Evolutionary conservation across 2,888 invertebrate genomes (phyloP), one percentile per base, ranked within the genome.

Genomic region (Sthenelais limicola): DNA sequence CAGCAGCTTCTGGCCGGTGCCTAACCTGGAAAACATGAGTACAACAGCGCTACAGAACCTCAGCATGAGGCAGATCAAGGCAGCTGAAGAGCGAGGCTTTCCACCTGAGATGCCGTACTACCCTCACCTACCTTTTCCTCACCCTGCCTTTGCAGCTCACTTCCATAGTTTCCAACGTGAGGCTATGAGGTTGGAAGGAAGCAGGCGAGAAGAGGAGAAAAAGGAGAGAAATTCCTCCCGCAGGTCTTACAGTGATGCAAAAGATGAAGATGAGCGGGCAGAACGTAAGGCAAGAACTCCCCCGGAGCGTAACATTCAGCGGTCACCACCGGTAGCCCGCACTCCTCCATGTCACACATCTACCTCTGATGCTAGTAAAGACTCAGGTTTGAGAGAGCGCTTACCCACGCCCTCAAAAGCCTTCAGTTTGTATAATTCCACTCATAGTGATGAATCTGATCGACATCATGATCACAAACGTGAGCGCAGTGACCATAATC

Each of bases 1-100:
- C 5, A 35, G 56, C 3, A 24, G 62, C 24, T 62, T 62, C 62
- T 62, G 62, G 62, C 62, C 62, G 12, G 38, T 28, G 12, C 62
- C 62, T 7, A 62, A 62, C 62, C n/a, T 62, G 62, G 62, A 62
- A 15, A 62, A 62, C 24, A 62, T 62, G 62, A 62, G 62, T 62
- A 43, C 62, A 3, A 43, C 62, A 7, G 62, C 62, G 21, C 38
- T 62, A 26, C 62, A 43, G 3, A 43, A 62, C 35, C 38, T 62
- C 38, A 62, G 38, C 15, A 62, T 62, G 62, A 3, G 62, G 21
- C 62, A 62, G 24, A 62, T 62, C 38, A 62, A 62, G 62, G 35
- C 38, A 12, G 62, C 38, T 15, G 62, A 62, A 24, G 62, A 62
- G 62, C 62, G 62, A 21, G 62, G 62, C 24, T 62, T 62, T 26